Percentiles rank a stretch among this genome's conserved stretches.
Conservation (phyloP, 2,113 vertebrate species). For the Pygoscelis adeliae region DNA sequence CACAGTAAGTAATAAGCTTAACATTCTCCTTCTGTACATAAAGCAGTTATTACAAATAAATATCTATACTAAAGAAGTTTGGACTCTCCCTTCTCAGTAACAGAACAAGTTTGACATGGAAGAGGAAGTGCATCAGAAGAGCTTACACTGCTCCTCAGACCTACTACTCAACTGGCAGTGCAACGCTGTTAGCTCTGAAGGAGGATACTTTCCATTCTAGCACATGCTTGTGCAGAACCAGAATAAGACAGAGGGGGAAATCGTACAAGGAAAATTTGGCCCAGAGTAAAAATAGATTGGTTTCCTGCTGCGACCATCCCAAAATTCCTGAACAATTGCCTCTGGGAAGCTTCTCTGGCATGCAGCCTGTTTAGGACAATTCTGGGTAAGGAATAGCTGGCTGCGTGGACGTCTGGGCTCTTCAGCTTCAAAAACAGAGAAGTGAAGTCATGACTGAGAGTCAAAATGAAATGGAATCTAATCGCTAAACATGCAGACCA, state of each 20-base stretch:
- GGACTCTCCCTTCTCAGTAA: neutral
- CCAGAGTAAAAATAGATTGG: slow-evolving; percentile 10
- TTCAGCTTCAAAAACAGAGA: neutral
- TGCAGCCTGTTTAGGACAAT: neutral
- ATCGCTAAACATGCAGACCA: neutral
- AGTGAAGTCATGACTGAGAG: neutral
- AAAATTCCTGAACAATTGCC: slow-evolving; percentile 38
- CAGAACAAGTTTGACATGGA: neutral
- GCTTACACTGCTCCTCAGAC: neutral
- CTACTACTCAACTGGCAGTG: neutral
- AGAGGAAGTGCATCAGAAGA: neutral
- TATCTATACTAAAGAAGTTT: neutral
- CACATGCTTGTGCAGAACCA: neutral
- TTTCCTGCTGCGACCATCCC: slow-evolving; percentile 23
- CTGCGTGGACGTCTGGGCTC: neutral
- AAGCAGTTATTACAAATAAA: neutral
- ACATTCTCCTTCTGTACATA: neutral
- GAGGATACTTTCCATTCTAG: neutral
- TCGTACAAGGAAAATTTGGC: neutral
- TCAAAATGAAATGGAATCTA: neutral
- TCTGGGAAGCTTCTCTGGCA: neutral
- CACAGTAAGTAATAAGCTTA: neutral
- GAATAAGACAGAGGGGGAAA: neutral
- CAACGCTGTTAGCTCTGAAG: neutral
- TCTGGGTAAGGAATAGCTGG: neutral